Base-by-base conservation (phyloP, 2,113 vertebrate genomes). In the Eclectus roratus region DNA sequence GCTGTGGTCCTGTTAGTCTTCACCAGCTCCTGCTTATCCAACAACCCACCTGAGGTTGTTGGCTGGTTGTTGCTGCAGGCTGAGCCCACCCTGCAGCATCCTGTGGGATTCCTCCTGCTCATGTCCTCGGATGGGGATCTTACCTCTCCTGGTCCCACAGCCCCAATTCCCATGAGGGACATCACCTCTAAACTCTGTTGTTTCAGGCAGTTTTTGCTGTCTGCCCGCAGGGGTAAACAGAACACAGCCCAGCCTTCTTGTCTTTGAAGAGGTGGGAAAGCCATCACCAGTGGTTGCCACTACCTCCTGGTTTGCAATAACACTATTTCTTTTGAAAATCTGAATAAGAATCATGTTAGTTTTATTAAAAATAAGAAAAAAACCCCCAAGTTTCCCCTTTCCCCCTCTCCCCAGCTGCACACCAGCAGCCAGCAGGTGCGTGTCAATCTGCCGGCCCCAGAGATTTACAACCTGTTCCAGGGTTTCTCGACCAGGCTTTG, bases 391-490 rank as follows among this genome's bases (percentile, higher is more conserved):
- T 46, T 82, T 80, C 87, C 78, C 80, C 35, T 83, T 85, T 79
- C 70, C 78, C 69, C 20, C 50, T 85, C 23, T 17, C 72, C 55
- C 91, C 97, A 97, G 96, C 97, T 98, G 97, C 86, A 18, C 25
- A 50, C 47, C 73, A 89, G 47, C 83, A 81, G 88, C 89, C 91
- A 92, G 95, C 97, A 97, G 96, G 97, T 97, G 96, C 96, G 82
- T 96, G 94, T 94, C 61, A 61, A 68, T 81, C 33, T 5, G 27
- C 64, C 17, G 9, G 89, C 90, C 58, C 8, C 1, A 1, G 86
- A 98, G 96, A 98, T 98, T 97, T 97, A 97, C 96, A 96, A 91
- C 91, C 96, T 97, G 95, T 39, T 84, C 88, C 95, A 94, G 89
- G 77, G 82, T 93, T 90, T 93, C 92, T 93, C 37, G 23, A 68